A percentile compares a stretch with the other conserved stretches of the same genome.
Evolutionary conservation across 2,888 invertebrate genomes (phyloP).

Genomic region (Hybos culiciformis): DNA sequence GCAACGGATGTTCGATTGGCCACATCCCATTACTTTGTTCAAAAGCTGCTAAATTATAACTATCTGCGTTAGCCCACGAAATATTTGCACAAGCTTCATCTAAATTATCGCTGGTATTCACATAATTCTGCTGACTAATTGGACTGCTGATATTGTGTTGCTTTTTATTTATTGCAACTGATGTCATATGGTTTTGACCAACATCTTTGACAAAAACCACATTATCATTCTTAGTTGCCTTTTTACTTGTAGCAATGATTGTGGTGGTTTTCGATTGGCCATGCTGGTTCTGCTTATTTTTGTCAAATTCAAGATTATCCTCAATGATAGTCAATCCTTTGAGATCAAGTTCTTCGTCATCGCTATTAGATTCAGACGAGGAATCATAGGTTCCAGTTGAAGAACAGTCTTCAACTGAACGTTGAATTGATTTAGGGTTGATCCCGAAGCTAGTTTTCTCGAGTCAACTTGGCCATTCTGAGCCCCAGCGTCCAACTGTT

Average conservation of each 20-base stretch:
- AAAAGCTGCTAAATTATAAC: slow-evolving; percentile 33
- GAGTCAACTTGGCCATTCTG: slow-evolving; percentile 98
- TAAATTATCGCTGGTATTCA: too few relatives aligned
- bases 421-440: slow-evolving; percentile 26
- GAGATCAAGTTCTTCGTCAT: not conserved
- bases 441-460: slow-evolving; percentile 44
- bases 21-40: slow-evolving; percentile 42
- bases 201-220: not conserved
- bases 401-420: slow-evolving; percentile 23
- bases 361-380: slow-evolving; percentile 28
- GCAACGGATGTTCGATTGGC: slow-evolving; percentile 56
- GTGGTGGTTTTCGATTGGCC: not conserved
- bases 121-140: too few relatives aligned
- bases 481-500: slow-evolving; percentile 80
- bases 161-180: not conserved
- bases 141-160: slow-evolving; percentile 9
- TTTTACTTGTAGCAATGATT: not conserved
- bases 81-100: slow-evolving; percentile 28
- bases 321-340: slow-evolving; percentile 21
- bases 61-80: slow-evolving; percentile 29
- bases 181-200: slow-evolving; percentile 5
- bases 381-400: slow-evolving; percentile 38
- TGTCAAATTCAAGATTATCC: slow-evolving; percentile 20
- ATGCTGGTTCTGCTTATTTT: not conserved
- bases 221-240: not conserved